phyloP scores from a whole-genome alignment of 2,113 vertebrate genomes.

The Ranitomeya imitator region DNA sequence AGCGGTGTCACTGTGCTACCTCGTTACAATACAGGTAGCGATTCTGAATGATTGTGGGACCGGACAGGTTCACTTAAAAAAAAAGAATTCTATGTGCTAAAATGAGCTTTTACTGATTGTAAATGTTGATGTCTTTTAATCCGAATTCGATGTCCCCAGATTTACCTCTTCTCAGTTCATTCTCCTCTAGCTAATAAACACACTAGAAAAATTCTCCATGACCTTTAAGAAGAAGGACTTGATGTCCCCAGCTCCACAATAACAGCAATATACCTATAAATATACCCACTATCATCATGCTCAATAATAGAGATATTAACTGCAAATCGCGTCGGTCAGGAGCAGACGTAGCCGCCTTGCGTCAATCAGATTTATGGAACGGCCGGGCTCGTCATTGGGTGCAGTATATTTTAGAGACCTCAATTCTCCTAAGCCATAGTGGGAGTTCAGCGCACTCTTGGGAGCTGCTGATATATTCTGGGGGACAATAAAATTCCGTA shows the following conservation, averaged over 20 bases:
- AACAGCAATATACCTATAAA: background rate
- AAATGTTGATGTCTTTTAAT: too few relatives aligned
- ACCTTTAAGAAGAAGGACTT: background rate
- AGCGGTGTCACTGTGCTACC: too few relatives aligned
- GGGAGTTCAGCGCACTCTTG: conserved; percentile 6
- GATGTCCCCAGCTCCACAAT: background rate
- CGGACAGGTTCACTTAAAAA: too few relatives aligned
- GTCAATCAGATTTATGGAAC: background rate
- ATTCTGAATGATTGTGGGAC: too few relatives aligned
- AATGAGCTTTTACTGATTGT: too few relatives aligned
- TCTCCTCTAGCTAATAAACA: background rate
- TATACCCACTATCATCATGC: background rate
- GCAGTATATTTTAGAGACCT: background rate
- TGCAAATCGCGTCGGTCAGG: background rate
- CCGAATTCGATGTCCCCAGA: background rate
- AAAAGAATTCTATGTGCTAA: too few relatives aligned
- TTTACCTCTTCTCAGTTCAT: background rate
- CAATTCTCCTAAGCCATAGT: background rate
- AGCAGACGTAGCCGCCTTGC: background rate
- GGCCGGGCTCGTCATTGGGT: background rate
- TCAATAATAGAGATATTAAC: background rate
- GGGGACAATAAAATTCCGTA: background rate
- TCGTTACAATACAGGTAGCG: too few relatives aligned
- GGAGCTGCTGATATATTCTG: background rate
- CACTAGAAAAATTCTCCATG: background rate